Conservation (phyloP, 2,797 vertebrate genomes). For the Periophthalmus magnuspinnatus region DNA sequence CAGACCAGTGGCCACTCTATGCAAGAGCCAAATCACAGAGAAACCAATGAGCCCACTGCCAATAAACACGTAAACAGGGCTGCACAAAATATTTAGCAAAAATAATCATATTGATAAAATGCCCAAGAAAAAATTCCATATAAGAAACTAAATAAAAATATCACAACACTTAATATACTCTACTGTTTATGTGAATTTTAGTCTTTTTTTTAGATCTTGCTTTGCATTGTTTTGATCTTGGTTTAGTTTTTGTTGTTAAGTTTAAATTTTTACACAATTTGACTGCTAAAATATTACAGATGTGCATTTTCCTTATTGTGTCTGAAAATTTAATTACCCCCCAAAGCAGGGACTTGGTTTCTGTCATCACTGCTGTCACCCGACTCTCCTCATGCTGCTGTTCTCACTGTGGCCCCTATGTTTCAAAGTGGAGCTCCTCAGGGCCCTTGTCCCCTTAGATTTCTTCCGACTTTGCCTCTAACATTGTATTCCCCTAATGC, state of each 20-base stretch:
- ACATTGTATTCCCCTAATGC: conserved; percentile 55
- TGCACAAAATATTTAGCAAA: background rate
- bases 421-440: conserved; percentile 43
- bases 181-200: too few relatives aligned
- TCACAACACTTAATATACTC: too few relatives aligned
- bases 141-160: too few relatives aligned
- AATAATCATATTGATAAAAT: background rate
- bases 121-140: too few relatives aligned
- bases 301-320: conserved; percentile 41
- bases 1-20: conserved; percentile 24
- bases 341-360: conserved; percentile 60
- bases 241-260: too few relatives aligned
- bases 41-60: conserved; percentile 9
- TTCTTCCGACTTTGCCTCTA: conserved; percentile 46
- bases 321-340: conserved; percentile 71
- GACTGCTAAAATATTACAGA: background rate
- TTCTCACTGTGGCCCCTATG: conserved; percentile 28
- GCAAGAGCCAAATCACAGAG: background rate
- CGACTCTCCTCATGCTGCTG: conserved; percentile 35
- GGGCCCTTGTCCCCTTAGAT: conserved; percentile 58
- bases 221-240: too few relatives aligned
- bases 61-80: background rate
- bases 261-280: background rate
- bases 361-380: conserved; percentile 51
- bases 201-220: background rate